Evolutionary conservation across 2,888 invertebrate species (phyloP), one percentile per base, ranked within the genome.

Genomic region (Pristionchus fissidentatus): DNA sequence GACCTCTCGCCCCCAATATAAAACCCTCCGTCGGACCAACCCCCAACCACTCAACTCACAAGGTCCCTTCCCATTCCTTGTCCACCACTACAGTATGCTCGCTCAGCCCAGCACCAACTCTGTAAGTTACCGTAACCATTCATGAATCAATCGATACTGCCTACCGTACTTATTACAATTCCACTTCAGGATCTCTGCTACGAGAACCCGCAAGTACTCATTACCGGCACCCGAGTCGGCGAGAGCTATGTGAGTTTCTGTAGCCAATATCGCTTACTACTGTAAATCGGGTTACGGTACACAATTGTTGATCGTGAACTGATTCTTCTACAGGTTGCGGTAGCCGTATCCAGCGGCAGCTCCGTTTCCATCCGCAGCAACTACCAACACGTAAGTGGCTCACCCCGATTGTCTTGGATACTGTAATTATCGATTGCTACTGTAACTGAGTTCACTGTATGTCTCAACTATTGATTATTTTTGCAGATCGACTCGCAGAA

Each of bases 131-230:
- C n/a, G n/a, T n/a, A n/a, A n/a, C n/a, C n/a, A n/a, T n/a, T n/a
- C n/a, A n/a, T n/a, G n/a, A n/a, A n/a, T n/a, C n/a, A 38, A 66
- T n/a, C 66, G 38, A 38, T 38, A 66, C 38, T n/a, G 29, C 15
- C 35, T 62, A 62, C 62, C 35, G 35, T 62, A 62, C 10, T 22
- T 35, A 15, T 13, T 35, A 1, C 19, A 1, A 0, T 41, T 70
- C 43, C 70, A n/a, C 8, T 70, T 70, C 70, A 70, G 70, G 70
- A 70, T 5, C 70, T 70, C 43, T 70, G 70, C 70, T 70, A 70
- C 41, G 70, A 70, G 41, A 70, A 70, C 43, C 70, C 70, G n/a
- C 70, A 70, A 41, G 7, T 70, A 10, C 70, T 70, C 0, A n/a
- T n/a, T 38, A 70, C 70, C 4, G 70, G 70, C n/a, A 70, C 70